Evolutionary conservation across 2,113 vertebrate genomes (phyloP).

Genomic region (Strix aluco): DNA sequence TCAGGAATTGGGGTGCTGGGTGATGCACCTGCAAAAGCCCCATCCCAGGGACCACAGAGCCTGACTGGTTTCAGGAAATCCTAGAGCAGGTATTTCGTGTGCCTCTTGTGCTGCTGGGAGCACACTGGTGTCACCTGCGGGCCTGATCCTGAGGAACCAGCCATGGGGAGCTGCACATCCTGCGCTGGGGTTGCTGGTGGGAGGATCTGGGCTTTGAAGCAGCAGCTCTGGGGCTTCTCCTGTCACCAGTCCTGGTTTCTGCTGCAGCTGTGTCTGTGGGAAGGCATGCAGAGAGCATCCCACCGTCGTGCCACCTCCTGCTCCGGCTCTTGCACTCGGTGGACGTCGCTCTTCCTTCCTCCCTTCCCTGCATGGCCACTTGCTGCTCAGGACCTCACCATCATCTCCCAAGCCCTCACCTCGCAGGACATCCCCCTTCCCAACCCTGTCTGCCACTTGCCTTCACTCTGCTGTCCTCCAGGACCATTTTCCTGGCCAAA

Average conservation of each 20-base stretch:
- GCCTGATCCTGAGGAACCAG: not conserved
- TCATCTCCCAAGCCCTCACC: not conserved
- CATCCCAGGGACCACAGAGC: not conserved
- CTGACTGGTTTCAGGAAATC: fast-evolving
- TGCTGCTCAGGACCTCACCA: not conserved
- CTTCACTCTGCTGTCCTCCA: not conserved
- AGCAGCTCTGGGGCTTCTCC: not conserved
- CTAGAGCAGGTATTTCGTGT: fast-evolving
- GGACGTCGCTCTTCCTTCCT: not conserved
- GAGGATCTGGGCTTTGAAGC: not conserved
- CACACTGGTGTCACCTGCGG: not conserved
- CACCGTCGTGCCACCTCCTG: fast-evolving
- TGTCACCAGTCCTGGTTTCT: not conserved
- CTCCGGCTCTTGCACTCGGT: fast-evolving
- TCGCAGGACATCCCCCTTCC: not conserved
- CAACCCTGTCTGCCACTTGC: not conserved
- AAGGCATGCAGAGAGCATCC: not conserved
- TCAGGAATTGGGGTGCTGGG: not conserved
- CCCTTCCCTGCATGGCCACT: fast-evolving
- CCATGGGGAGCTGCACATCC: not conserved
- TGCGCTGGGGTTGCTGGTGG: not conserved
- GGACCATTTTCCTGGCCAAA: fast-evolving
- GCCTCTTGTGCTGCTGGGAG: too few species aligned
- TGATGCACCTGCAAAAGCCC: fast-evolving
- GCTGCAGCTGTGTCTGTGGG: fast-evolving